Percentiles rank a stretch among this genome's conserved stretches.
phyloP scores from a whole-genome alignment of 2,888 invertebrate species.

The Willowsia nigromaculata region DNA sequence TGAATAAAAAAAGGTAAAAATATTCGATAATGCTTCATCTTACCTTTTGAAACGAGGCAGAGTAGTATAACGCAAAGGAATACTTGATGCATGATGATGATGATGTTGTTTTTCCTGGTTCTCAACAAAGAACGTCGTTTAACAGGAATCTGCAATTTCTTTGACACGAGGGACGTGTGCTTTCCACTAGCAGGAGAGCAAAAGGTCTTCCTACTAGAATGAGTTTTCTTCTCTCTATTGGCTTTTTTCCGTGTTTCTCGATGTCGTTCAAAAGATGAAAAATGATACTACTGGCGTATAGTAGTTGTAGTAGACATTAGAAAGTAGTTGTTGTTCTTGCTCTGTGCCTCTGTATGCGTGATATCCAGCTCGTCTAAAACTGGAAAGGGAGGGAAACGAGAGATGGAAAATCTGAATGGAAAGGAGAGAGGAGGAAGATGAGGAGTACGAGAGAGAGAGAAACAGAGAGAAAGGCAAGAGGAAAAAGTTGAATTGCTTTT shows the following conservation, averaged over 20 bases:
- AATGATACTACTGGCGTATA: conserved; percentile 38
- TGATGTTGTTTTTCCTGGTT: conserved; percentile 1
- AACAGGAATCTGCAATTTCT: conserved; percentile 43
- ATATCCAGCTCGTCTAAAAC: not conserved
- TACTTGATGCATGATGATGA: conserved; percentile 72
- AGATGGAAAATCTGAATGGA: conserved; percentile 33
- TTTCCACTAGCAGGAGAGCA: not conserved
- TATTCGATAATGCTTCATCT: not conserved
- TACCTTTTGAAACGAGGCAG: conserved; percentile 77
- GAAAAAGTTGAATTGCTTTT: conserved; percentile 25
- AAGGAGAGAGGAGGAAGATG: not conserved
- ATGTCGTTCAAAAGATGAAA: conserved; percentile 46
- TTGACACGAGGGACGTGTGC: conserved; percentile 49
- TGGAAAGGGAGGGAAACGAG: not conserved
- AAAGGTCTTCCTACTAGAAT: conserved; percentile 2
- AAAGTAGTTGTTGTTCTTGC: not conserved
- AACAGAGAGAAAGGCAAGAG: not conserved
- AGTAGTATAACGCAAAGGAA: conserved; percentile 71
- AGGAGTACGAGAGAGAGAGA: not conserved
- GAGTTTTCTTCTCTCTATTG: not conserved
- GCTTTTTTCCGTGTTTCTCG: not conserved
- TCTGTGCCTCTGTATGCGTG: not conserved
- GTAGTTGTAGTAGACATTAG: not conserved
- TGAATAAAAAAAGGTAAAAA: not conserved
- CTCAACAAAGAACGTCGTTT: conserved; percentile 18